Evolutionary conservation across 2,888 invertebrate species (phyloP), one percentile per base, ranked within the genome.

Genomic region (Orthonychiurus folsomi): DNA sequence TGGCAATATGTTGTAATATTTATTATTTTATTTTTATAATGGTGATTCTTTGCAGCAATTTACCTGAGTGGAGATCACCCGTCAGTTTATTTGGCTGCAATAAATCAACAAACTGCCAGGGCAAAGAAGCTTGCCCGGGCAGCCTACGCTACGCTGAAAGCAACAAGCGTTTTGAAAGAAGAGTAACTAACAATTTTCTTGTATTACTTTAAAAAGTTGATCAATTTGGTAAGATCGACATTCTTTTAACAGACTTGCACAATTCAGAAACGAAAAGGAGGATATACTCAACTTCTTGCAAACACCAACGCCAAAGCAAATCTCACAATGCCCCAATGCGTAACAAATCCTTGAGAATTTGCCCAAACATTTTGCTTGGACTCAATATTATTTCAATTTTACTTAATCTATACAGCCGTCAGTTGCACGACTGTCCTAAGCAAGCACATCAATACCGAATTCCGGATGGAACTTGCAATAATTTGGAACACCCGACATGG

Each of bases 391-490:
- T 28, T 37, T 60, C 3, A 24, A 26, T 21, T 24, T 23, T 55
- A 21, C 3, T 21, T 52, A 12, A 15, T 37, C n/a, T 5, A 23
- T 24, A 24, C 52, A 72, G 70, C 56, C 64, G 71, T n/a, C 71
- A 70, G 64, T n/a, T 64, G 5, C 66, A 72, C 48, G 70, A 72
- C 27, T 63, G 68, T 56, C 74, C 73, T 63, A 69, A 73, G 12
- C 66, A 71, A 0, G 65, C 70, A 61, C 63, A 69, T 25, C 47
- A 60, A 20, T 93, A 89, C 78, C 84, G 93, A 60, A 89, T 89
- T 1, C 84, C 88, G 61, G 91, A 92, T 75, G 93, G 93, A 47
- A 88, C 89, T 47, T 93, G 93, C 78, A 93, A 93, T 78, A 93
- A 93, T 78, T 78, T 85, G 59, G 80, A 81, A 60, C 81, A 87